phyloP scores from a whole-genome alignment of 2,888 invertebrate genomes.

The Morinoia aosen region DNA sequence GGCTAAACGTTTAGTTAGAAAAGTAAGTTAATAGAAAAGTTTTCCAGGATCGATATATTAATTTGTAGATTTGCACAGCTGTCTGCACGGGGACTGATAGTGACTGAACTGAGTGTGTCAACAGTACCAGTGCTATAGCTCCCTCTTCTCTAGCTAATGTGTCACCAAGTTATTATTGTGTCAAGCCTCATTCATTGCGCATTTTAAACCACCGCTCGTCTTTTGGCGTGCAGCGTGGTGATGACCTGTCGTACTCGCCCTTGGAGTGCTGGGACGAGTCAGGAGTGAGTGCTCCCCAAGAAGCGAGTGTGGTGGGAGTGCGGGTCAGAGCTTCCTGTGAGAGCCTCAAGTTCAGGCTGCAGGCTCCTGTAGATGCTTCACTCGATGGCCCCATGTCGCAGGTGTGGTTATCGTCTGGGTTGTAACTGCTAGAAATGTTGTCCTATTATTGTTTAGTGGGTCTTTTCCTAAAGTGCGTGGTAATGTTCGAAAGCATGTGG shows the following conservation, averaged over 20 bases:
- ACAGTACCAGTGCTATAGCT: too few species aligned
- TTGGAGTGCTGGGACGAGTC: slow-evolving; percentile 64
- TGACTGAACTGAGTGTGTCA: neutral
- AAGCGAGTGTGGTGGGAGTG: slow-evolving; percentile 83
- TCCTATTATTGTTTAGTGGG: too few species aligned
- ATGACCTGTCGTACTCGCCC: slow-evolving; percentile 69
- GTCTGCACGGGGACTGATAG: neutral
- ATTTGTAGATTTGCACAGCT: neutral
- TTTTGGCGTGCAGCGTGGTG: slow-evolving; percentile 61
- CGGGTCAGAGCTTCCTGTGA: slow-evolving; percentile 87
- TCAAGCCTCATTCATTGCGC: neutral
- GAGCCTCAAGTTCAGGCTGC: slow-evolving; percentile 86
- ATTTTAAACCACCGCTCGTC: neutral
- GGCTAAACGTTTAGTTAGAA: too few species aligned
- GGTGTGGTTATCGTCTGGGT: slow-evolving; percentile 69
- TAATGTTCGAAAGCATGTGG: neutral
- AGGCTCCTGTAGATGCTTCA: slow-evolving; percentile 81
- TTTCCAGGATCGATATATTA: neutral
- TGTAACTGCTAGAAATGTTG: slow-evolving; percentile 42
- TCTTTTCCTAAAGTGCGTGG: neutral
- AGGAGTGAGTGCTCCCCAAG: slow-evolving; percentile 75
- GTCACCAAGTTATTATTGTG: neutral
- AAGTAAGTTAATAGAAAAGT: neutral
- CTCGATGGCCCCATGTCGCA: slow-evolving; percentile 83
- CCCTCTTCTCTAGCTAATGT: neutral